Base-by-base conservation (phyloP, 2,797 vertebrate species). In the Gymnopithys bicolor region DNA sequence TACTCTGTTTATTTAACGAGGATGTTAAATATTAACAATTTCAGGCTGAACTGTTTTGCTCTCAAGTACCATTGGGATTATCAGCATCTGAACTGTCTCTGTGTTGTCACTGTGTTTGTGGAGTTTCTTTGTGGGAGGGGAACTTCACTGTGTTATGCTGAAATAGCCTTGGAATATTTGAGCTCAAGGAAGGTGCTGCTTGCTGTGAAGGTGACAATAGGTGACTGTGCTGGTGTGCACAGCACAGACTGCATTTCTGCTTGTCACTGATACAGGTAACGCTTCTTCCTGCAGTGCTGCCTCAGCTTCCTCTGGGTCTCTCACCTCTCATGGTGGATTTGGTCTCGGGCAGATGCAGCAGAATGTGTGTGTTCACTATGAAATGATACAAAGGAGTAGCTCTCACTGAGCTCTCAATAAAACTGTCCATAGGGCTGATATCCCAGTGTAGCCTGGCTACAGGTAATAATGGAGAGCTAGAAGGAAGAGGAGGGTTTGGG, bases 331-430 rank as follows among this genome's bases (percentile, higher is more conserved):
- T 11, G 10, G 14, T 41, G 28, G 1, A 1, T 17, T 41, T 67
- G 27, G 21, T 51, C n/a, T 66, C 0, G 0, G 37, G 56, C 30
- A 46, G 69, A 12, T 56, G 18, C 0, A 11, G 4, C 13, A 12
- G 43, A 84, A 17, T 32, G 41, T 15, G 10, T 68, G 28, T 68
- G 30, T n/a, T 59, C 2, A 0, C 23, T 56, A 6, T 76, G 69
- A 32, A 81, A 68, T 18, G 17, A 25, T 19, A 5, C 10, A 43
- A 27, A 28, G 21, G 49, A 37, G 14, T 30, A 11, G 19, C 24
- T 71, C 14, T 37, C 28, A 2, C 0, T 0, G 37, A 51, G 23
- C 27, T 74, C 35, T 74, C 2, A 0, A 19, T 64, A 18, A 49
- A 73, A 53, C 16, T 45, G 18, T 49, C 60, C n/a, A 9, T 23